These are phyloP conservation scores for Achatina immaculata DNA, from an alignment of 1,140 invertebrate genomes.

Conservation along the genomic window DNA sequence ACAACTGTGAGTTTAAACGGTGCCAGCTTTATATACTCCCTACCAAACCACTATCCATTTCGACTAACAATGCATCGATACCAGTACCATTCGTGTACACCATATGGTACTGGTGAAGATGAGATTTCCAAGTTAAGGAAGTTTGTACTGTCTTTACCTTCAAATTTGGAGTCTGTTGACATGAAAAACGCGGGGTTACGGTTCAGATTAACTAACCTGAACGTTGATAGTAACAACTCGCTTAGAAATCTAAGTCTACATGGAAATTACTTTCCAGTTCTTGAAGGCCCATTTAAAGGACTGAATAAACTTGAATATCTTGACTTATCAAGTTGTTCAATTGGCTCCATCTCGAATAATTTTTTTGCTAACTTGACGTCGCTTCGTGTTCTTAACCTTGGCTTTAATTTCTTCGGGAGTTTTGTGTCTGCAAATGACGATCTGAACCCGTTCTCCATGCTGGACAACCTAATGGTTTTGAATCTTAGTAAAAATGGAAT, in stretches of 20 bases:
- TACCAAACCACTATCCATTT: background rate
- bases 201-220: background rate
- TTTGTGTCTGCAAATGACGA: background rate
- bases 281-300: background rate
- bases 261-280: background rate
- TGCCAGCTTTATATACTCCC: background rate
- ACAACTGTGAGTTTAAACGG: background rate
- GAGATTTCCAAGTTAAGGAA: background rate
- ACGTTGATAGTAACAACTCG: background rate
- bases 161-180: background rate
- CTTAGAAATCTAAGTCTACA: background rate
- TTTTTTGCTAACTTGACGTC: background rate
- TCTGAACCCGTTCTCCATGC: slow-evolving; percentile 9
- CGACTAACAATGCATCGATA: background rate
- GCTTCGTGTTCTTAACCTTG: background rate
- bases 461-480: slow-evolving; percentile 34
- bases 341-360: background rate
- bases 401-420: slow-evolving; percentile 4
- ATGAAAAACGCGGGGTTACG: slow-evolving; percentile 1
- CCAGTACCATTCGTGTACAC: background rate
- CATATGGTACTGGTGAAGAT: background rate
- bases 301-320: background rate
- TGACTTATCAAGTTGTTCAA: background rate
- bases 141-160: background rate
- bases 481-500: slow-evolving; percentile 47